Evolutionary conservation across 2,113 vertebrate species (phyloP).

Genomic region (Chaetops frenatus): DNA sequence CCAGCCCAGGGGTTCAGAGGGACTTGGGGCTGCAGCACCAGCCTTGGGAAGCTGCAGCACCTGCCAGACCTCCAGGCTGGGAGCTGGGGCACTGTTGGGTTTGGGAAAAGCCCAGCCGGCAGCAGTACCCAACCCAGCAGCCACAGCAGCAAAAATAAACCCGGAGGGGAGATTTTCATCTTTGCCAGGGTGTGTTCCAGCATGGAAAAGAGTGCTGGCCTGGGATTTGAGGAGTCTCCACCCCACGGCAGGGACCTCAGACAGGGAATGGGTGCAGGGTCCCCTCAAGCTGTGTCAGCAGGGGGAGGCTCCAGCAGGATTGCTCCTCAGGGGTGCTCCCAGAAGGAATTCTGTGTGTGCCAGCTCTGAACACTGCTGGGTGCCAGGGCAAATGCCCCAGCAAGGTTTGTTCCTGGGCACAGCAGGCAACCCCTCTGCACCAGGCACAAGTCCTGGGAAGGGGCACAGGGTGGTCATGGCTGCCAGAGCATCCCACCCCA

Average conservation of each 20-base stretch:
- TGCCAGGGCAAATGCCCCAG: background rate
- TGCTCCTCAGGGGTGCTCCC: background rate
- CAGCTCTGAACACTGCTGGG: background rate
- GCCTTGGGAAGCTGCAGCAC: background rate
- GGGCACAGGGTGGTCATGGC: background rate
- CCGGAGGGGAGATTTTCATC: background rate
- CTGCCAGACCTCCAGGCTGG: background rate
- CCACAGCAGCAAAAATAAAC: background rate
- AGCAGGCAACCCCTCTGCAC: background rate
- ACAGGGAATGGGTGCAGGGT: background rate
- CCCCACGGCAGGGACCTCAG: fast-evolving
- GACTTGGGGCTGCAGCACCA: background rate
- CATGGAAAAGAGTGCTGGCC: fast-evolving
- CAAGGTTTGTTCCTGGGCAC: background rate
- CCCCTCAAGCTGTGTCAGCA: fast-evolving
- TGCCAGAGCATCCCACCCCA: fast-evolving
- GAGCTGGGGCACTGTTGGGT: too few species aligned
- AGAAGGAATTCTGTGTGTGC: background rate
- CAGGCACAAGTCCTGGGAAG: fast-evolving
- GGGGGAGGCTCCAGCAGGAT: background rate
- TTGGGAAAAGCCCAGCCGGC: background rate
- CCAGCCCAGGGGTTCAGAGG: background rate
- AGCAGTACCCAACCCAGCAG: background rate
- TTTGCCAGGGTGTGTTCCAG: background rate
- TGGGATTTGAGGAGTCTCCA: background rate